These are phyloP conservation scores for Naja naja DNA, from an alignment of 2,113 vertebrate genomes.

Conservation along the genomic window DNA sequence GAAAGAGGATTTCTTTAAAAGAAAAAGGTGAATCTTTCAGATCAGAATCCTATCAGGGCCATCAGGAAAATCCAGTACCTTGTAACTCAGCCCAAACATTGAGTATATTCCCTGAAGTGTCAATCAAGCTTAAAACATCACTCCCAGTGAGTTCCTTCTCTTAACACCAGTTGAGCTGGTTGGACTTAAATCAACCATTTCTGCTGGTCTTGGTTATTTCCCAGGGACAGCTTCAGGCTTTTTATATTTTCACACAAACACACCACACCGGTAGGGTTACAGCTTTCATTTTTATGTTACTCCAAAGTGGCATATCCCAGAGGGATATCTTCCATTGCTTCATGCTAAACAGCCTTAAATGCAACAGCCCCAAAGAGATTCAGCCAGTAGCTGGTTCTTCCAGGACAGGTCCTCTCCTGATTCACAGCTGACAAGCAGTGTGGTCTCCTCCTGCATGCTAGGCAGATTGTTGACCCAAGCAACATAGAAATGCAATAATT, in stretches of 20 bases:
- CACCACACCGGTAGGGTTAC: not conserved
- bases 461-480: not conserved
- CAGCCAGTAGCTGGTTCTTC: not conserved
- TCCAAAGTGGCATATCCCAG: not conserved
- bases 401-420: not conserved
- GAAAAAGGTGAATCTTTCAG: not conserved
- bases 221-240: not conserved
- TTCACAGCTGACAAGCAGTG: not conserved
- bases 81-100: not conserved
- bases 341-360: not conserved
- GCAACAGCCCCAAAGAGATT: not conserved
- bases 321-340: not conserved
- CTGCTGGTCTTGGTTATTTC: not conserved
- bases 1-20: not conserved
- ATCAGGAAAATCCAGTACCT: not conserved
- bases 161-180: not conserved
- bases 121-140: not conserved
- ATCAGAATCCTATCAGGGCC: not conserved
- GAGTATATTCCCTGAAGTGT: not conserved
- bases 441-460: not conserved
- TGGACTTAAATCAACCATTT: not conserved
- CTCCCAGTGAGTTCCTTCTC: not conserved
- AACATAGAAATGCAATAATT: not conserved
- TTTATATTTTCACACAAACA: not conserved
- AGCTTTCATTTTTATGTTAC: not conserved